Evolutionary conservation across 2,113 vertebrate species (phyloP).

Genomic region (Rhinogobius similis): DNA sequence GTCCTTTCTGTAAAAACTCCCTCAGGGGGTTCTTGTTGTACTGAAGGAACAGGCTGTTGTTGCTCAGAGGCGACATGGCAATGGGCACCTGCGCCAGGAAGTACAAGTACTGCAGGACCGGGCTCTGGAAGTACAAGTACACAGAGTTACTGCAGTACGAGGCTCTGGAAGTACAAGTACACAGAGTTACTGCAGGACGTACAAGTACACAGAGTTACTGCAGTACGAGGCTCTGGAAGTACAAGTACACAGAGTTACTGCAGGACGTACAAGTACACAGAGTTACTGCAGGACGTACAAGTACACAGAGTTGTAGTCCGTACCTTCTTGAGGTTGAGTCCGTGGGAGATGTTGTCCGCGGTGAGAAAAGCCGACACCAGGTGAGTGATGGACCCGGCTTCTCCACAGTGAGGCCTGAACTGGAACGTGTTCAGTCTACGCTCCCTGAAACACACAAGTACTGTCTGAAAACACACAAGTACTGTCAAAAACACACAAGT

Average conservation of each 20-base stretch:
- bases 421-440: constrained; percentile 89
- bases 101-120: constrained; percentile 96
- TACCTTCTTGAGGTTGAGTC: constrained; percentile 97
- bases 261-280: no score
- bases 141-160: not conserved
- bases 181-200: not conserved
- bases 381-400: constrained; percentile 97
- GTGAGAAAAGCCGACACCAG: constrained; percentile 95
- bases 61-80: constrained; percentile 98
- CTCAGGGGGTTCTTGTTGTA: constrained; percentile 95
- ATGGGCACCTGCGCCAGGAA: constrained; percentile 97
- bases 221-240: not conserved
- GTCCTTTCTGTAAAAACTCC: constrained; percentile 96
- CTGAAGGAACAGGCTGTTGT: constrained; percentile 96
- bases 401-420: constrained; percentile 96
- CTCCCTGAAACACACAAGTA: constrained; percentile 76
- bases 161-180: not conserved
- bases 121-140: constrained; percentile 82
- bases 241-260: no score
- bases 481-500: no score
- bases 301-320: no score
- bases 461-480: no score
- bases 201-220: not conserved
- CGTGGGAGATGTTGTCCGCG: constrained; percentile 97
- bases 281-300: no score